phyloP scores from a whole-genome alignment of 1,140 invertebrate genomes.

The Bombus haemorrhoidalis region DNA sequence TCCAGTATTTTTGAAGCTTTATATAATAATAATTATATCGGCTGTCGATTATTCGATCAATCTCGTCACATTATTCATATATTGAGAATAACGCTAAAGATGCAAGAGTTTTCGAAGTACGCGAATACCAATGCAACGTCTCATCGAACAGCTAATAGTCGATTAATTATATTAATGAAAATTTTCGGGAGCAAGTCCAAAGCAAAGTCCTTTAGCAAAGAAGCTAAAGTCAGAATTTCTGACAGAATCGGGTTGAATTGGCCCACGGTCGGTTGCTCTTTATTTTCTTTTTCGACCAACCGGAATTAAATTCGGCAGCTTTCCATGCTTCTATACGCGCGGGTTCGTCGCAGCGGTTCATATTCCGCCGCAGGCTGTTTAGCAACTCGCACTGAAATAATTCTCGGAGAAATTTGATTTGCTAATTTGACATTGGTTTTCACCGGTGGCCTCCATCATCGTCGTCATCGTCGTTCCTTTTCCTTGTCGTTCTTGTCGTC shows the following conservation, averaged over 20 bases:
- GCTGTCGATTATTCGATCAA: no score
- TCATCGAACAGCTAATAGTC: background rate
- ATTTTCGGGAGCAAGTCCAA: background rate
- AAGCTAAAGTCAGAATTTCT: background rate
- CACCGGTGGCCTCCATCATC: conserved; percentile 16
- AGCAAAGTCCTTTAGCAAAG: no score
- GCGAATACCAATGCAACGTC: background rate
- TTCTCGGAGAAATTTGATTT: conserved; percentile 70
- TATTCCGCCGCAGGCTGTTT: conserved; percentile 59
- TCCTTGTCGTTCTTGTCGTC: background rate
- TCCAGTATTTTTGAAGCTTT: no score
- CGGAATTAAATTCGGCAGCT: conserved; percentile 46
- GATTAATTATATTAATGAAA: conserved; percentile 39
- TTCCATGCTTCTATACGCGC: conserved; percentile 15
- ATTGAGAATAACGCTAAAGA: no score
- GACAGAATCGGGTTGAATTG: background rate
- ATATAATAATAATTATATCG: no score
- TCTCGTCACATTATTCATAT: no score
- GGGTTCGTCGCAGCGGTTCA: background rate
- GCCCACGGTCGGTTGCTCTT: conserved; percentile 32
- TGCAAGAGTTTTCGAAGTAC: no score
- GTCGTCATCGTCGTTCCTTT: background rate
- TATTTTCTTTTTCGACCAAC: conserved; percentile 53
- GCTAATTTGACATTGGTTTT: conserved; percentile 71
- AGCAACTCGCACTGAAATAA: conserved; percentile 65